Base-by-base conservation (phyloP, 2,888 invertebrate species). In the Mesorhabditis belari region DNA sequence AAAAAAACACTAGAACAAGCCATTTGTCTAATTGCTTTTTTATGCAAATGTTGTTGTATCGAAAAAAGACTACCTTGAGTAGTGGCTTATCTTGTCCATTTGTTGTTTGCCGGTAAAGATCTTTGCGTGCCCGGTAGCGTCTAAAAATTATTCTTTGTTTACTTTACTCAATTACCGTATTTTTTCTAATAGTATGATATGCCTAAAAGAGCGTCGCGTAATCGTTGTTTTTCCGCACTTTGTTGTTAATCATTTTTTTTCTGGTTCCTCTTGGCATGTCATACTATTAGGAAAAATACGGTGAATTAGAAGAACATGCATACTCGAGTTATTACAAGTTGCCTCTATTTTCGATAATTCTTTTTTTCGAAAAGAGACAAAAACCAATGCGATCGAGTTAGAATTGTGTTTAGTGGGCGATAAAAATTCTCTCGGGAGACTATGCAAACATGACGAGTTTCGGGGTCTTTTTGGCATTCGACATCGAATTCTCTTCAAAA, bases 21-120 rank as follows among this genome's bases (percentile, higher is more conserved):
- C n/a, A n/a, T n/a, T n/a, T n/a, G n/a, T n/a, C n/a, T n/a, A n/a
- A n/a, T n/a, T n/a, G n/a, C n/a, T n/a, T n/a, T n/a, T n/a, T n/a
- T n/a, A n/a, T n/a, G n/a, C n/a, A n/a, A n/a, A n/a, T n/a, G n/a
- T n/a, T n/a, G n/a, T n/a, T n/a, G n/a, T 9, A 6, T 50, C 2
- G 19, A 50, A n/a, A 50, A 50, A 50, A n/a, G 25, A 24, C 69
- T 55, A 76, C 75, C 35, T 66, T 69, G 26, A 79, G 68, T 28
- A 80, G 70, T 49, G 77, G 77, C 51, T 69, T 69, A 26, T 69
- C 66, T 57, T 79, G 75, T 54, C 79, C 79, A 60, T 76, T 79
- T 49, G 72, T 71, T 19, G 66, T 62, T 1, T 63, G 26, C 4
- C 67, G 63, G 5, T 63, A 61, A 49, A 66, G 64, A 49, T 71